Evolutionary conservation across 2,888 invertebrate species (phyloP).

Genomic region (Thymelicus sylvestris): DNA sequence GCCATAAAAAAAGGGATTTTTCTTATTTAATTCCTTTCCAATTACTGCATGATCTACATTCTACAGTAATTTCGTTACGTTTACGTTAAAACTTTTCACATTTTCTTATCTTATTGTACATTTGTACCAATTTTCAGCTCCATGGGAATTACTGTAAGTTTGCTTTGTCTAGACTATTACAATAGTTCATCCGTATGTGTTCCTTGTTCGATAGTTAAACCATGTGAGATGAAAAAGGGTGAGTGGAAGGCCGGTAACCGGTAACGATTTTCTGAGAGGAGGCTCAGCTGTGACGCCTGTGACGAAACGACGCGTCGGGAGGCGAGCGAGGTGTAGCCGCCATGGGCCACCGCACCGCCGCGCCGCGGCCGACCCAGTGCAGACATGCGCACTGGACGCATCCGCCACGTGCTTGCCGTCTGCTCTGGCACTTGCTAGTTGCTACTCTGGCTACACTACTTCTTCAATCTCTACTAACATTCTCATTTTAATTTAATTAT

Average conservation of each 20-base stretch:
- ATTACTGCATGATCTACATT: too few species aligned
- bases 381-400: conserved; percentile 68
- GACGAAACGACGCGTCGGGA: conserved; percentile 43
- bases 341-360: too few species aligned
- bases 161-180: not conserved
- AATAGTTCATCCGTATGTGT: not conserved
- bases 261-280: conserved; percentile 78
- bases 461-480: not conserved
- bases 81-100: too few species aligned
- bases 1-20: too few species aligned
- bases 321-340: too few species aligned
- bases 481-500: conserved; percentile 31
- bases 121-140: too few species aligned
- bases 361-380: conserved; percentile 38
- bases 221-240: conserved; percentile 62
- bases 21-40: too few species aligned
- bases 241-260: conserved; percentile 51
- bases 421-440: too few species aligned
- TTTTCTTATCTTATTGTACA: too few species aligned
- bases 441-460: too few species aligned
- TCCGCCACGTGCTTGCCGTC: conserved; percentile 65
- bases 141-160: too few species aligned
- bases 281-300: conserved; percentile 78
- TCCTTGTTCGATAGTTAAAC: conserved; percentile 18
- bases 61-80: too few species aligned